Evolutionary conservation across 2,113 vertebrate genomes (phyloP), one percentile per base, ranked within the genome.

Genomic region (Salminus brasiliensis): DNA sequence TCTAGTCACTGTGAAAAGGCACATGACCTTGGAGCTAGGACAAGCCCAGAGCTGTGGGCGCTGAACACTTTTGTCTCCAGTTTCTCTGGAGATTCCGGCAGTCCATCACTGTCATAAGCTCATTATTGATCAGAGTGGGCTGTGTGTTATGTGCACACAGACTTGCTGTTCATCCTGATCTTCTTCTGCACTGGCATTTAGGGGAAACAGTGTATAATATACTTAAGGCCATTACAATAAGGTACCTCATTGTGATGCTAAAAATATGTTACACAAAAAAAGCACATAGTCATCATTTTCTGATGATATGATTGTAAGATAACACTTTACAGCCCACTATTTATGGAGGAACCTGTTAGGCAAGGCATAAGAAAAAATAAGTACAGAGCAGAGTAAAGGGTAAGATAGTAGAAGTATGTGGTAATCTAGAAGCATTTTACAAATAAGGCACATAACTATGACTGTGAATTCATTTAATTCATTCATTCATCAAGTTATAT

Each of bases 61-160:
- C 41, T 16, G 75, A 78, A 89, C 85, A 78, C 82, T 85, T 87
- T 85, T 91, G 85, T 91, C 89, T 92, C 89, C 84, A 78, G 81
- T 91, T 90, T 91, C 91, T 88, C 86, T 81, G 32, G 81, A 86
- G 79, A 90, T 87, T 90, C 83, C 83, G 89, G 82, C 87, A 84
- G 90, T 92, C 89, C 90, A 90, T 93, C 92, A 92, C 84, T 91
- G 92, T 92, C 92, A 90, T 84, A 86, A 89, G 86, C 85, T 84
- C 81, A 78, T 86, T 92, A 93, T 93, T 91, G 92, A 93, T 92
- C 85, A 88, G 87, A 85, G 80, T 76, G 79, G 76, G 80, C 86
- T 86, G 88, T 87, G 29, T 83, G 85, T 91, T 88, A 87, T 89
- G 88, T 91, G 91, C 88, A 83, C 90, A 76, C 77, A 83, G 77